These are phyloP conservation scores for Alouatta palliata DNA, from an alignment of 2,113 vertebrate genomes.

Conservation along the genomic window DNA sequence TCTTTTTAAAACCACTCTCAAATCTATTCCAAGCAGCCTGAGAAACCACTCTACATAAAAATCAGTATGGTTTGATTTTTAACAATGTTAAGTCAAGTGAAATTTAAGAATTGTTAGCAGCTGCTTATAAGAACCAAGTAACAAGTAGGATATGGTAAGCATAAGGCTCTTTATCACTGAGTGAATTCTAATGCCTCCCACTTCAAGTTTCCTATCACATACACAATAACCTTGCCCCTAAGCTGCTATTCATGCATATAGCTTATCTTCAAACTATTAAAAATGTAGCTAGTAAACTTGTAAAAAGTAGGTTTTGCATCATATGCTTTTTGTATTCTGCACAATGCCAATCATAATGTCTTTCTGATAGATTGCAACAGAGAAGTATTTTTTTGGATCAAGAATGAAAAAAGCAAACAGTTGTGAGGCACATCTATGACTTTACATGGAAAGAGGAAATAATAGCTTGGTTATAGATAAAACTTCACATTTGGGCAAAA, in stretches of 20 bases:
- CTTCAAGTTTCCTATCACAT: neutral
- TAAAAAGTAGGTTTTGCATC: neutral
- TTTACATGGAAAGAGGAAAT: conserved; percentile 2
- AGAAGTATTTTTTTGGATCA: conserved; percentile 21
- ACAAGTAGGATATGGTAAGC: neutral
- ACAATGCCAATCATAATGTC: neutral
- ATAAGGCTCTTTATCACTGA: neutral
- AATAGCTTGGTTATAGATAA: neutral
- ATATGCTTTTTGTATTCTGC: neutral
- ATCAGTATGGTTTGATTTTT: neutral
- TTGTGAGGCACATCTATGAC: neutral
- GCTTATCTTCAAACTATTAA: neutral
- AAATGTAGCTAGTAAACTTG: neutral
- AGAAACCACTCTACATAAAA: neutral
- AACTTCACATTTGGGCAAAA: neutral
- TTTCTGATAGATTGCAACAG: neutral
- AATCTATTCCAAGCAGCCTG: neutral
- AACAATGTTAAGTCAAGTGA: conserved; percentile 8
- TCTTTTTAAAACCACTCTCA: neutral
- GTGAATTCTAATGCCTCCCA: neutral
- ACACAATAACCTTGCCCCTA: neutral
- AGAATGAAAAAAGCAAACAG: neutral
- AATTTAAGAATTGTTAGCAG: neutral
- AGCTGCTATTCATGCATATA: neutral
- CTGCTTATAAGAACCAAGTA: neutral